These are phyloP conservation scores for Poicephalus gulielmi DNA, from an alignment of 2,113 vertebrate species.

Conservation along the genomic window DNA sequence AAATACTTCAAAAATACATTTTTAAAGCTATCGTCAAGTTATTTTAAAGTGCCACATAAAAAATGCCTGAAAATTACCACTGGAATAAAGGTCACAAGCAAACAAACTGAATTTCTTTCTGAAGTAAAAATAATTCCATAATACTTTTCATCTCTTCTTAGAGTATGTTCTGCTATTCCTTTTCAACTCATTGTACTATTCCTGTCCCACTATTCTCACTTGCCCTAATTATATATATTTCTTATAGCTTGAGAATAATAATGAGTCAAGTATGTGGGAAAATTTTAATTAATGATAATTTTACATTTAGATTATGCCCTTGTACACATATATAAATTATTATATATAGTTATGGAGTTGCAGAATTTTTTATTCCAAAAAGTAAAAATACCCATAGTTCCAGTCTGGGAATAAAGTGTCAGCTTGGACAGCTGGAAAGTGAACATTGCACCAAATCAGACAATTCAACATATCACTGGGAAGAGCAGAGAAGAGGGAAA, in stretches of 20 bases:
- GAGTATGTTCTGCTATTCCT: not conserved
- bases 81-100: not conserved
- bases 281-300: slow-evolving; percentile 55
- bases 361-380: not conserved
- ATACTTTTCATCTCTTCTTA: not conserved
- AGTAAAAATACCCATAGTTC: not conserved
- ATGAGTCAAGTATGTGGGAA: slow-evolving; percentile 35
- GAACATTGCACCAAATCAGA: not conserved
- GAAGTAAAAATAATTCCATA: not conserved
- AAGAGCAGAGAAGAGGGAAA: not conserved
- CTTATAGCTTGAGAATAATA: slow-evolving; percentile 46
- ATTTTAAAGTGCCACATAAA: not conserved
- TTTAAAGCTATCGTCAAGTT: not conserved
- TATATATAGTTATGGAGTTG: not conserved
- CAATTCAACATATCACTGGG: not conserved
- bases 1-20: not conserved
- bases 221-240: slow-evolving; percentile 53
- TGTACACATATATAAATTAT: slow-evolving; percentile 23
- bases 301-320: slow-evolving; percentile 26
- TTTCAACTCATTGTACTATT: slow-evolving; percentile 16
- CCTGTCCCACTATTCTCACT: not conserved
- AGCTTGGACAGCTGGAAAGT: not conserved
- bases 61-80: not conserved
- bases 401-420: not conserved
- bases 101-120: not conserved